Evolutionary conservation across 2,888 invertebrate genomes (phyloP), one percentile per base, ranked within the genome.

Genomic region (Hydrotaea cyrtoneurina): DNA sequence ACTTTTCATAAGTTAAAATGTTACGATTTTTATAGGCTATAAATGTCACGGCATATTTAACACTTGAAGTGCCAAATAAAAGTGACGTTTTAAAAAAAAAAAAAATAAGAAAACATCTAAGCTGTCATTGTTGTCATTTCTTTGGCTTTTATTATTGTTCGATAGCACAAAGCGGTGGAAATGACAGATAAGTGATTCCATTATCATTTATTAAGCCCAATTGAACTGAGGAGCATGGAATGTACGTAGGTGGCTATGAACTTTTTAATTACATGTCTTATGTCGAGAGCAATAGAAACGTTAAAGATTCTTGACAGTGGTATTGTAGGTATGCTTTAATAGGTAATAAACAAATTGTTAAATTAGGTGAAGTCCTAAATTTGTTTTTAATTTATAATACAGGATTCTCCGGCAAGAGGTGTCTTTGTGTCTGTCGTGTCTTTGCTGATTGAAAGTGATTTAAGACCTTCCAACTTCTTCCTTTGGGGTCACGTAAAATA

Each of bases 31-130:
- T 86, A 86, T 86, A 80, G 87, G 75, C 86, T 74, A 83, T 86
- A 87, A 83, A 86, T 87, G 86, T 87, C 87, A 87, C 78, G 86
- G 86, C 80, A 86, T 85, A 87, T 87, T 87, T 86, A 87, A 86
- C 87, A 86, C 84, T 84, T 83, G 79, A 86, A 86, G 83, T 85
- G 86, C 84, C 81, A 81, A 86, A 82, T 83, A 83, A 80, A 85
- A 78, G 76, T 74, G 73, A 80, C 78, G 73, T 79, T 77, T 83
- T 82, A 74, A 78, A 23, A 19, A 43, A 21, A 19, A 17, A 59
- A 11, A 13, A 4, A 59, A 62, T 10, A 13, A 39, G 4, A 31
- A 78, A 77, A 79, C 75, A 11, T 69, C 50, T 64, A 55, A 72
- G 78, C 75, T 76, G 39, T 39, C 31, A 7, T 31, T 31, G 31